Evolutionary conservation across 2,888 invertebrate species (phyloP), one percentile per base, ranked within the genome.

Genomic region (Hyalella azteca): DNA sequence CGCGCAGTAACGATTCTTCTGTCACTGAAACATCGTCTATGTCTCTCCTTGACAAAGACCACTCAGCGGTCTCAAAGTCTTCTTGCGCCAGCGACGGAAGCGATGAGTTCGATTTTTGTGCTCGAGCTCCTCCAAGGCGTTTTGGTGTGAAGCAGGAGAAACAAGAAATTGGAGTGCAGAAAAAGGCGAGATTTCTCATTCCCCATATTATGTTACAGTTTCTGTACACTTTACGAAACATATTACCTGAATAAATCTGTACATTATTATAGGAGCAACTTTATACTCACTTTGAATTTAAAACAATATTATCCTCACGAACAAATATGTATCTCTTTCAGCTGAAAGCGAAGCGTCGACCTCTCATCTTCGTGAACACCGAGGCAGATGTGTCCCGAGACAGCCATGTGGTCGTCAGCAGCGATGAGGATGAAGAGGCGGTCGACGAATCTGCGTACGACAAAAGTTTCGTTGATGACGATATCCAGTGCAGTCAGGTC

Each of bases 391-490:
- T 66, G 19, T 66, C 66, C 5, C 66, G 29, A 15, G 66, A 66
- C 66, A 66, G 66, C 66, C 66, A 13, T 29, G 66, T 66, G 66
- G 66, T 36, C 39, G 36, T 66, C 36, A 66, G 66, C 66, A 66
- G 66, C 39, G 66, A 66, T 19, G 66, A 66, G 19, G 66, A 66
- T 29, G 66, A 66, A 36, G 66, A 15, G 4, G 36, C 15, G 11
- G 36, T 11, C 9, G 29, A 66, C 36, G 36, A 66, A 7, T 36
- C 66, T 3, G 19, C 9, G 66, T 66, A 66, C 66, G 66, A 66
- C 39, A 13, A 66, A 36, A 66, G 66, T 36, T 66, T 66, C n/a
- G 66, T 66, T 5, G 66, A 66, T 15, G 66, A 66, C 36, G 36
- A 29, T 36, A 32, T 36, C 36, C 66, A 32, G 36, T 7, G 13